Evolutionary conservation across 1,140 invertebrate species (phyloP).

Genomic region (Hydropsyche tenuis): DNA sequence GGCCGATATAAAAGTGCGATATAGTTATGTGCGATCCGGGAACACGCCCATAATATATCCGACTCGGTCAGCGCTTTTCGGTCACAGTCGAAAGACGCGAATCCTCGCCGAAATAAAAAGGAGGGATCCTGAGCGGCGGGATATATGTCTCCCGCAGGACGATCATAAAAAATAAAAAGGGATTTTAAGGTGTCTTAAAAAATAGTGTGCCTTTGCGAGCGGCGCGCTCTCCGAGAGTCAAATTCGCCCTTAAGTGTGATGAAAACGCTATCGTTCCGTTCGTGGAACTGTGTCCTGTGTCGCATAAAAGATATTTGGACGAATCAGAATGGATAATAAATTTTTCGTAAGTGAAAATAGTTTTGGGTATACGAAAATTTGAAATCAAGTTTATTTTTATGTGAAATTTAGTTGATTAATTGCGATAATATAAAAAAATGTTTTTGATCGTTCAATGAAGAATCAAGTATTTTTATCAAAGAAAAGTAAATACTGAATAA

Average conservation of each 20-base stretch:
- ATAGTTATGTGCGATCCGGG: constrained; percentile 45
- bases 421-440: too few species aligned
- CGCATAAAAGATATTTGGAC: not conserved
- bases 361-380: too few species aligned
- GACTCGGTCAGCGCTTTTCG: constrained; percentile 44
- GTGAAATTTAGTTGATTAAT: too few species aligned
- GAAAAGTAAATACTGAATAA: too few species aligned
- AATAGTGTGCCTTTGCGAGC: not conserved
- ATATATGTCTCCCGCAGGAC: constrained; percentile 37
- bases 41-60: constrained; percentile 39
- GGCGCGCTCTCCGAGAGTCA: constrained; percentile 5
- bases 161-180: constrained; percentile 36
- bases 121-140: not conserved
- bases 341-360: too few species aligned
- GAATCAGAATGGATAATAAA: too few species aligned
- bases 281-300: too few species aligned
- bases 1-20: constrained; percentile 44
- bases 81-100: constrained; percentile 12
- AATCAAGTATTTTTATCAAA: too few species aligned
- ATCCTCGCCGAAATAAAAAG: constrained; percentile 15
- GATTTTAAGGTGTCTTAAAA: constrained; percentile 35
- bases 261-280: not conserved
- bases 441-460: too few species aligned
- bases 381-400: too few species aligned
- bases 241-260: constrained; percentile 27